A percentile compares a stretch with the other conserved stretches of the same genome.
Conservation (phyloP, 2,888 invertebrate genomes). For the Parnassius apollo region DNA sequence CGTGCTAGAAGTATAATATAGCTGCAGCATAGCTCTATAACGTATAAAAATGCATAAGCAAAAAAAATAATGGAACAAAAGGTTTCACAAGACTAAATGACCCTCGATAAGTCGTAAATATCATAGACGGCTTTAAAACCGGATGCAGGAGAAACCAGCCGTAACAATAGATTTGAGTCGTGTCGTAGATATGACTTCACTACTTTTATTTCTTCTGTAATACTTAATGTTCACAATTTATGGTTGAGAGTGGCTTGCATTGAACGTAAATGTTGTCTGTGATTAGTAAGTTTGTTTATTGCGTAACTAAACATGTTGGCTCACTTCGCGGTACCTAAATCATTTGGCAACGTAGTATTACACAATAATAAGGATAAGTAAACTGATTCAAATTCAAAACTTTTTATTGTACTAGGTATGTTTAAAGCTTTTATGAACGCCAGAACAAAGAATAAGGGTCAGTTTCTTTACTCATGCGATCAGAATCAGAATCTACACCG, state of each 20-base stretch:
- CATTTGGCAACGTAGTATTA: slow-evolving; percentile 9
- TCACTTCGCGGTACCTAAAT: slow-evolving; percentile 1
- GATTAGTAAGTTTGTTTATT: slow-evolving; percentile 1
- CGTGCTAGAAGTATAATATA: no score
- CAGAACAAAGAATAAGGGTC: no score
- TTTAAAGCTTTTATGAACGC: no score
- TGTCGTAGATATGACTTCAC: not conserved
- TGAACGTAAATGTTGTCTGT: not conserved
- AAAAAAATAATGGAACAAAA: not conserved
- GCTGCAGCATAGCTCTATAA: no score
- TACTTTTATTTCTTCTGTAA: not conserved
- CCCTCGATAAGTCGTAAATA: slow-evolving; percentile 21
- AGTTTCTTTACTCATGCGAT: no score
- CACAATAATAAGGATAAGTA: not conserved
- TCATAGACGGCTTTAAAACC: slow-evolving; percentile 4
- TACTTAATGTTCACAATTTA: not conserved
- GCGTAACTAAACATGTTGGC: slow-evolving; percentile 1
- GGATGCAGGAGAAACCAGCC: slow-evolving; percentile 15
- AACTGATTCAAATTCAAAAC: no score
- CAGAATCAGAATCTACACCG: no score
- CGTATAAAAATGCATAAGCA: not conserved
- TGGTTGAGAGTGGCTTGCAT: slow-evolving; percentile 3
- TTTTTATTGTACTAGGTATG: no score
- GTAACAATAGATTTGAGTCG: slow-evolving; percentile 11
- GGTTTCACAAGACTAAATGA: slow-evolving; percentile 5